Evolutionary conservation across 2,888 invertebrate species (phyloP), one percentile per base, ranked within the genome.

Genomic region (Priocnemis perturbator): DNA sequence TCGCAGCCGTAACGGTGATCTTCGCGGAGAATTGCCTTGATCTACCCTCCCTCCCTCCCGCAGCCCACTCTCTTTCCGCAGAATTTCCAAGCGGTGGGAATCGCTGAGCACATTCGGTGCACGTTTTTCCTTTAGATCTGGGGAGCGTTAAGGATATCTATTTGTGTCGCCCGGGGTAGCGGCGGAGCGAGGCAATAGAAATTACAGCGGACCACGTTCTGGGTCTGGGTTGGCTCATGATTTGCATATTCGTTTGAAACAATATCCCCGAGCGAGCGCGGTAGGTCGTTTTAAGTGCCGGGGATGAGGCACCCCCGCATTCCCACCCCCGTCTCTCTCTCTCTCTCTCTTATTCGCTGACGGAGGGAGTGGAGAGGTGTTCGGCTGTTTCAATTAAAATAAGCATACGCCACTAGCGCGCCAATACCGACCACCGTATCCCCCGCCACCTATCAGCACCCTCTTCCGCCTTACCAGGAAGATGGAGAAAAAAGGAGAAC

Each of bases 221-320:
- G 67, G 72, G 77, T 71, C 67, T 74, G 79, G 78, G 84, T 85
- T 69, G 75, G 80, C 79, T 85, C 85, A 87, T 88, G 84, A 89
- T 89, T 89, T 88, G 88, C 88, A 89, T 89, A 88, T 89, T 88
- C 88, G 88, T 88, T 87, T 87, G 87, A 87, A 88, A 89, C 88
- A 88, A 88, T 88, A 88, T 87, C 85, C 86, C 75, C 78, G 79
- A 81, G 83, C 79, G 67, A 67, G 72, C 63, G 62, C 60, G 74
- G 64, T 77, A 78, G 81, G 79, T 84, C 82, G 84, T 86, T 84
- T 83, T 80, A 84, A 84, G 50, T 50, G 19, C 50, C 50, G 14
- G 19, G 50, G 19, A 50, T 19, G 50, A 50, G 37, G 37, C 37
- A 37, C 37, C 37, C 37, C 37, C 11, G 37, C 37, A 7, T 37